Base-by-base conservation (phyloP, 1,140 invertebrate genomes). In the Drosophila elegans region DNA sequence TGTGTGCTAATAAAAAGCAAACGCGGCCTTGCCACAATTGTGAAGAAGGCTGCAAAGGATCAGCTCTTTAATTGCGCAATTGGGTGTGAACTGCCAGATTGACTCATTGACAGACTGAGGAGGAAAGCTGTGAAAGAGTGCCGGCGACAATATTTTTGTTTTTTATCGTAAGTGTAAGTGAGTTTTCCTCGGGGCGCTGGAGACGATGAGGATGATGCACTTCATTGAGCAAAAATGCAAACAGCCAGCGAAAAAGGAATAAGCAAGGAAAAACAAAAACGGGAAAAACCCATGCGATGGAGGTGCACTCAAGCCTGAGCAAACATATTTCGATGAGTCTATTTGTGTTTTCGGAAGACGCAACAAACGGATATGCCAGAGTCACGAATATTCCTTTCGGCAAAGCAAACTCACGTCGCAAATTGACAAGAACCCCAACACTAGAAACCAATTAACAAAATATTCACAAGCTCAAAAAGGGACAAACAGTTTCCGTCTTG, bases 201-300 rank as follows among this genome's bases (percentile, higher is more conserved):
- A 7, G 64, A 67, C 36, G 66, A 38, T 67, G 48, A 63, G 64
- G 76, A 71, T 78, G 74, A 69, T 67, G 72, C 80, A 78, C 83
- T 89, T 80, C 83, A 89, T 83, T 88, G 83, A 79, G 67, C 83
- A 88, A 76, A 76, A 76, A 44, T 66, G 56, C 62, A 75, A 61
- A 64, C 57, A 55, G 59, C 38, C 53, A 68, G 21, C 49, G 48
- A 41, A 60, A 62, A 44, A 62, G 53, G 27, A 72, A 71, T 71
- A 56, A 78, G 63, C 53, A 67, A 69, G 42, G 46, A 45, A n/a
- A 71, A 38, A 41, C 44, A 51, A 27, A 55, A 63, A 42, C 34
- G 42, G 41, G 16, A 42, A 49, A 46, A 61, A 61, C 16, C 27
- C 48, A 27, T n/a, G 39, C 38, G 32, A 49, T 36, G 55, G 78